These are phyloP conservation scores for Nephrotoma guestfalica DNA, from an alignment of 2,888 invertebrate genomes.

Conservation along the genomic window DNA sequence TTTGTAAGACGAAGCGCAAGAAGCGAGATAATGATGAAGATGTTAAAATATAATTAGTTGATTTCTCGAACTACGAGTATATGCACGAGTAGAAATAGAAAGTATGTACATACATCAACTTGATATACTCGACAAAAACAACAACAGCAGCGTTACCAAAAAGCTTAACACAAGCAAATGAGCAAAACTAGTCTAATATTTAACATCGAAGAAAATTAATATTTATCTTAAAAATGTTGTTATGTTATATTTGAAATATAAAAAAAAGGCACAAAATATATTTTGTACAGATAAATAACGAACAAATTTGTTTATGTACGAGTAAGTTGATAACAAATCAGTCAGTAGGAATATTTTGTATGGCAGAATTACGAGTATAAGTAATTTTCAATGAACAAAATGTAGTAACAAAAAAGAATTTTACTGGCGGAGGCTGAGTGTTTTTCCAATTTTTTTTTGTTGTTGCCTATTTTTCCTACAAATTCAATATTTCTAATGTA, in stretches of 20 bases:
- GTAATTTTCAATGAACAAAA: background rate
- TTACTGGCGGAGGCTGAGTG: background rate
- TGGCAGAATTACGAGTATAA: background rate
- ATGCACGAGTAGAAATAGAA: background rate
- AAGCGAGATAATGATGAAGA: background rate
- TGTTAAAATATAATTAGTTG: background rate
- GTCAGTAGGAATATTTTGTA: background rate
- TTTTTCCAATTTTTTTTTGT: background rate
- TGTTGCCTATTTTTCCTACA: background rate
- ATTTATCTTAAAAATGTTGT: background rate
- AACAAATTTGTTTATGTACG: background rate
- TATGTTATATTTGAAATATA: background rate
- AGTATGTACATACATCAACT: background rate
- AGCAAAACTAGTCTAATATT: background rate
- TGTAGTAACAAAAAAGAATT: background rate
- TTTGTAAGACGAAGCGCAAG: background rate
- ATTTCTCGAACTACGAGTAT: background rate
- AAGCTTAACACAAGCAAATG: background rate
- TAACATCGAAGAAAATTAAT: background rate
- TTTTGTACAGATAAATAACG: background rate
- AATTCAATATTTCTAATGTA: background rate
- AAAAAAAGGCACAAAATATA: background rate
- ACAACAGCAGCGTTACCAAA: background rate
- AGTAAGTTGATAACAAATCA: background rate
- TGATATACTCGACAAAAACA: background rate